Conservation (phyloP, 2,888 invertebrate species). For the Lysandra bellargus region DNA sequence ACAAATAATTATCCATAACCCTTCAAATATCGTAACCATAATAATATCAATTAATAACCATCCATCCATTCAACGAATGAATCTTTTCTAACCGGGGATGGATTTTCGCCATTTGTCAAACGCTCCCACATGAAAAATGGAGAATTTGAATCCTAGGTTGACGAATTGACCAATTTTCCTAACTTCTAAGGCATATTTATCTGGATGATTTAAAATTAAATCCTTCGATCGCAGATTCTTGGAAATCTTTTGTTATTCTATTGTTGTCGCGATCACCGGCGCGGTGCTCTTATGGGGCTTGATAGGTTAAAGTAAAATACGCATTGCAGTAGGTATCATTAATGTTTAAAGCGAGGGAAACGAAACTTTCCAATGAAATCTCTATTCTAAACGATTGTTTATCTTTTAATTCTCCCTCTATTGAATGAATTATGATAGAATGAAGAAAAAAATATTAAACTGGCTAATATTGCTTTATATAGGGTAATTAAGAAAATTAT, state of each 20-base stretch:
- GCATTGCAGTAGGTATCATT: neutral
- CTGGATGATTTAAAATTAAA: neutral
- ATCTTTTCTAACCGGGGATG: slow-evolving; percentile 24
- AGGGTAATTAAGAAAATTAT: too few species aligned
- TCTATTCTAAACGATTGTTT: too few species aligned
- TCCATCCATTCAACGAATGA: slow-evolving; percentile 4
- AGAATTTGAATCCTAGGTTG: slow-evolving; percentile 17
- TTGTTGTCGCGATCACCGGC: too few species aligned
- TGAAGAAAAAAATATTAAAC: too few species aligned
- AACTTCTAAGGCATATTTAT: slow-evolving; percentile 9
- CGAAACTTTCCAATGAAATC: too few species aligned
- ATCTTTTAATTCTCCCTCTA: too few species aligned
- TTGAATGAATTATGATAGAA: too few species aligned
- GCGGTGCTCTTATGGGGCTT: too few species aligned
- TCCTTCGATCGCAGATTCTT: too few species aligned
- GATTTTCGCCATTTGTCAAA: slow-evolving; percentile 25
- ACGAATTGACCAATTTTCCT: neutral
- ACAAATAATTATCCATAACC: slow-evolving; percentile 1
- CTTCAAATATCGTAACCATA: neutral
- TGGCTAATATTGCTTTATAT: too few species aligned
- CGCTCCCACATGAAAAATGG: neutral
- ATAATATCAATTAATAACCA: slow-evolving; percentile 19
- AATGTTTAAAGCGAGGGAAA: too few species aligned
- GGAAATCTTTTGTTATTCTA: too few species aligned
- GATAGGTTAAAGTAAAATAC: neutral